Evolutionary conservation across 2,888 invertebrate species (phyloP).

Genomic region (Brenthis ino): DNA sequence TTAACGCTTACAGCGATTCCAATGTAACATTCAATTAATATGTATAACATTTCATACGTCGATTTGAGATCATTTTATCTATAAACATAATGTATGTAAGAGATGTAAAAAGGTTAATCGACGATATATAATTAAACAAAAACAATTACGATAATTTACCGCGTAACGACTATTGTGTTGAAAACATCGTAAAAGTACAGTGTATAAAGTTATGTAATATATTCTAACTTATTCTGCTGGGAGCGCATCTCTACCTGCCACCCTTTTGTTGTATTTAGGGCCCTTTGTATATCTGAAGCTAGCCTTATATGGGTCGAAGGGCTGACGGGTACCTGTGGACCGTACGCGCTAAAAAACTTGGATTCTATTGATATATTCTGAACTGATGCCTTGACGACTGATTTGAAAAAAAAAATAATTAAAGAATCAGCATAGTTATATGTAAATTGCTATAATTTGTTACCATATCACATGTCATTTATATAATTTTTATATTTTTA

Average conservation of each 20-base stretch:
- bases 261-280: conserved; percentile 26
- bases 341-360: conserved; percentile 39
- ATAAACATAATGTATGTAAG: neutral
- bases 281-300: conserved; percentile 39
- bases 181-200: neutral
- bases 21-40: neutral
- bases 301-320: conserved; percentile 38
- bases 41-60: neutral
- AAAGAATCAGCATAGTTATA: conserved; percentile 3
- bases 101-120: conserved; percentile 11
- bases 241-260: conserved; percentile 35
- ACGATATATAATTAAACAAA: neutral
- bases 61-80: conserved; percentile 2
- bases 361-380: conserved; percentile 34
- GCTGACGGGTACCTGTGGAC: conserved; percentile 39
- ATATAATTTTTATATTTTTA: neutral
- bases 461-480: neutral
- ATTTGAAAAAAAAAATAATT: conserved; percentile 5
- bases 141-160: conserved; percentile 5
- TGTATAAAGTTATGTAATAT: conserved; percentile 18
- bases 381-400: neutral
- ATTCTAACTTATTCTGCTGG: conserved; percentile 8
- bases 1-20: neutral
- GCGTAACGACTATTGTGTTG: neutral
- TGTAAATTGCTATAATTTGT: conserved; percentile 2